Evolutionary conservation across 2,797 vertebrate species (phyloP).

Genomic region (Hypotaenidia philippensis): DNA sequence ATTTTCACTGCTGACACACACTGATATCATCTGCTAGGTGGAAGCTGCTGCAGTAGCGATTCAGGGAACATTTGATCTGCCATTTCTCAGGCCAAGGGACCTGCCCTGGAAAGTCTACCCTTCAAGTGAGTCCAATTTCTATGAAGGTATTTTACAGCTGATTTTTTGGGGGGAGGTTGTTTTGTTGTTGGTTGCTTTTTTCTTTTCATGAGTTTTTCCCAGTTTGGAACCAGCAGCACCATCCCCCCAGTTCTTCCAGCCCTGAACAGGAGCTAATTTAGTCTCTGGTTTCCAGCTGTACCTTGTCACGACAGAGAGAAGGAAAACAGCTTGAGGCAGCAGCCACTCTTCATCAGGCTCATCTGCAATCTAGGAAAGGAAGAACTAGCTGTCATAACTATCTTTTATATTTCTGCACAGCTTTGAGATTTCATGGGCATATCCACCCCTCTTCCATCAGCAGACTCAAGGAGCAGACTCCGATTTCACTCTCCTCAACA

Average conservation of each 20-base stretch:
- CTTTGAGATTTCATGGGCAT: neutral
- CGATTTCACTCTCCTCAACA: neutral
- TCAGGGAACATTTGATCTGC: neutral
- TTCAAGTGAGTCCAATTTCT: neutral
- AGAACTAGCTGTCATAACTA: neutral
- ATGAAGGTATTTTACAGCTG: neutral
- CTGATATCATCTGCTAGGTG: neutral
- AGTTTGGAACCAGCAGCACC: neutral
- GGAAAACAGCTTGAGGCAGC: neutral
- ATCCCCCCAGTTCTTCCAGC: neutral
- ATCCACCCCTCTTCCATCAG: neutral
- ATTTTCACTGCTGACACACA: neutral
- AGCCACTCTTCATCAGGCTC: slow-evolving; percentile 11
- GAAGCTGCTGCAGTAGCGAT: neutral
- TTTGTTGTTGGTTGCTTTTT: neutral
- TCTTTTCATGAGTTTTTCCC: neutral
- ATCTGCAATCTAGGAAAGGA: neutral
- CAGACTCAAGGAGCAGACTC: neutral
- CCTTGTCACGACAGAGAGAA: neutral
- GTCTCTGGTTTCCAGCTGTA: neutral
- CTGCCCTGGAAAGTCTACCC: neutral
- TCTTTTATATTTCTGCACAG: neutral
- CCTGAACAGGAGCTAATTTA: neutral
- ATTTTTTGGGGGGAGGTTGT: neutral
- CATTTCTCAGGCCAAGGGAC: neutral